phyloP scores from a whole-genome alignment of 2,888 invertebrate genomes.

The Criorhina ranunculi region DNA sequence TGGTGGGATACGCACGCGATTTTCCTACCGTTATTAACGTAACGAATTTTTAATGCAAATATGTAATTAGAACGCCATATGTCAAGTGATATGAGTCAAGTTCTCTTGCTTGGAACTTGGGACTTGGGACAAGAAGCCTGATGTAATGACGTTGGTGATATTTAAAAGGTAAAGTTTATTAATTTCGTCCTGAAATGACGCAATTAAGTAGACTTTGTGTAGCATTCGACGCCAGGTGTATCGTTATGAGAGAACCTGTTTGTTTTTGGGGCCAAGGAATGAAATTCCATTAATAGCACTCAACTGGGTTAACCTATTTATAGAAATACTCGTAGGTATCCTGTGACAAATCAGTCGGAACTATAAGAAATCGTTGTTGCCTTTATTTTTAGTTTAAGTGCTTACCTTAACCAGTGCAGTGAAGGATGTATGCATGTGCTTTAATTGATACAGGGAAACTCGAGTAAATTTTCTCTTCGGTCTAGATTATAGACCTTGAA shows the following conservation, averaged over 20 bases:
- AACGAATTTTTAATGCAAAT: conserved; percentile 43
- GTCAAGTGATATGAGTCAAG: conserved; percentile 6
- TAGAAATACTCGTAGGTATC: neutral
- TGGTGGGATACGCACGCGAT: conserved; percentile 37
- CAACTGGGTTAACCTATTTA: neutral
- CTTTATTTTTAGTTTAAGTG: neutral
- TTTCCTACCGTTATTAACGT: conserved; percentile 4
- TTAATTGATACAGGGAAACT: too few relatives aligned
- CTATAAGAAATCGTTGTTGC: neutral
- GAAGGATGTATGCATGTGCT: too few relatives aligned
- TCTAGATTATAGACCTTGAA: too few relatives aligned
- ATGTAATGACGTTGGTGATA: neutral
- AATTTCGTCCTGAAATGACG: neutral
- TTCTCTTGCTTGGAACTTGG: neutral
- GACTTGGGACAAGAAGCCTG: too few relatives aligned
- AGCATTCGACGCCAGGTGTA: neutral
- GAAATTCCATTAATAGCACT: neutral
- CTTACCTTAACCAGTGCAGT: too few relatives aligned
- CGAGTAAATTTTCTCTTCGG: neutral
- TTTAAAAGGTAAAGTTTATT: neutral
- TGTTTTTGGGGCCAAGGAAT: neutral
- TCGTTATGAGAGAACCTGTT: neutral
- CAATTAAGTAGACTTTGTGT: neutral
- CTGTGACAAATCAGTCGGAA: conserved; percentile 9
- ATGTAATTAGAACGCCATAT: conserved; percentile 25